Base-by-base conservation (phyloP, 2,113 vertebrate genomes). In the Sakesphorus luctuosus region DNA sequence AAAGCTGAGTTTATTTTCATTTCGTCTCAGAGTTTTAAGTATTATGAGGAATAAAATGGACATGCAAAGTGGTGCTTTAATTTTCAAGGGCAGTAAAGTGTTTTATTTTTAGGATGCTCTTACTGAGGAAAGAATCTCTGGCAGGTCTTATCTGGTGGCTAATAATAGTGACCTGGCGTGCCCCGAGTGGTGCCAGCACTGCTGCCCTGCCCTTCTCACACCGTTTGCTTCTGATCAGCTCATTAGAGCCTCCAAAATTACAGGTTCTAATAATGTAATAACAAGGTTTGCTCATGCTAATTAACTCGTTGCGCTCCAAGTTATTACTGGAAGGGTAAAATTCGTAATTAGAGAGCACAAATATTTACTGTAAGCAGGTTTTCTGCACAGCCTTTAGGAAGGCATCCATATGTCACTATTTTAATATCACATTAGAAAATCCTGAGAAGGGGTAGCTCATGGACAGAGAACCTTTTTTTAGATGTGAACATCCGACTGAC, bases 31-130 rank as follows among this genome's bases (percentile, higher is more conserved):
- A 87, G 79, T 90, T 94, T 95, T 56, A 91, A 85, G 92, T 83
- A 72, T 87, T 90, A 93, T 11, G 23, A 76, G 84, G 77, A 87
- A 78, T 84, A 61, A 96, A 96, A 92, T 56, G 87, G 91, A 44
- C 81, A 61, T 87, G 80, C 74, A 96, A 93, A 97, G 84, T 29
- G 49, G 25, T 43, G 84, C 96, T 95, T 97, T 97, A 96, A 89
- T 97, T 98, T 98, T 93, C 91, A 97, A 98, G 84, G 87, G 83
- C 96, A 95, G 62, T 79, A 28, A 97, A 94, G 94, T 68, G 84
- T 92, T 97, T 98, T 98, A 98, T 98, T 98, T 98, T 98, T 98
- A 98, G 98, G 94, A 79, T 94, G 82, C 87, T 98, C 97, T 95
- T 98, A 95, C 18, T 93, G 93, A 97, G 97, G 97, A 98, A 98